phyloP scores from a whole-genome alignment of 2,888 invertebrate species.

The Pristionchus arcanus region DNA sequence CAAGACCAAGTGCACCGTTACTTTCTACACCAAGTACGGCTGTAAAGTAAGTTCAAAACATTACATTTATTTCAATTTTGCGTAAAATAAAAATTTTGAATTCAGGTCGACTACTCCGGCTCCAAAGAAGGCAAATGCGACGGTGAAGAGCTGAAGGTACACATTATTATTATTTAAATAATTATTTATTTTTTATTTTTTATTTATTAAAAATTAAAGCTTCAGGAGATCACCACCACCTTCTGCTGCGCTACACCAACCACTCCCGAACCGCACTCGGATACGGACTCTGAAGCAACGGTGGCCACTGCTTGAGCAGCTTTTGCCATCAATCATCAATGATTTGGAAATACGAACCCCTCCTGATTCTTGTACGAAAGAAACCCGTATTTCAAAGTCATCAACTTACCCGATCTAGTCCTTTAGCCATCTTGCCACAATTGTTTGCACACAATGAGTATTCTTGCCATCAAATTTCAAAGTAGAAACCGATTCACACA shows the following conservation, averaged over 20 bases:
- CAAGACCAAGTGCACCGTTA: conserved; percentile 68
- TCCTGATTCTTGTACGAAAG: too few relatives aligned
- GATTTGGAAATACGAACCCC: neutral
- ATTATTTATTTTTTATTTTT: too few relatives aligned
- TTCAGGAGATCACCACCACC: neutral
- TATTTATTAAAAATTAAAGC: too few relatives aligned
- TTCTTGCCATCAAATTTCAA: neutral
- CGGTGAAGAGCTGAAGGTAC: conserved; percentile 12
- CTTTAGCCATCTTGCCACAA: neutral
- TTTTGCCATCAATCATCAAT: neutral
- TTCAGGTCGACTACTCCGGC: conserved; percentile 65
- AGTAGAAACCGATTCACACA: neutral
- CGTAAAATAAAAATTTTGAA: too few relatives aligned
- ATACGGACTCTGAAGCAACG: neutral
- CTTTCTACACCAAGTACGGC: conserved; percentile 77
- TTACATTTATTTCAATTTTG: neutral
- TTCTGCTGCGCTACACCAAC: conserved; percentile 45
- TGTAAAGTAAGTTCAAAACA: conserved; percentile 61
- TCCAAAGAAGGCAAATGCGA: conserved; percentile 58
- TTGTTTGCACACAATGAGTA: neutral
- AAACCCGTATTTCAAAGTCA: neutral
- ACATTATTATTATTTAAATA: too few relatives aligned
- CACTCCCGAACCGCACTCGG: neutral
- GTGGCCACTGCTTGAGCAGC: neutral
- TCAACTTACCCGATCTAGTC: neutral